Evolutionary conservation across 2,113 vertebrate species (phyloP).

Genomic region (Burhinus bistriatus): DNA sequence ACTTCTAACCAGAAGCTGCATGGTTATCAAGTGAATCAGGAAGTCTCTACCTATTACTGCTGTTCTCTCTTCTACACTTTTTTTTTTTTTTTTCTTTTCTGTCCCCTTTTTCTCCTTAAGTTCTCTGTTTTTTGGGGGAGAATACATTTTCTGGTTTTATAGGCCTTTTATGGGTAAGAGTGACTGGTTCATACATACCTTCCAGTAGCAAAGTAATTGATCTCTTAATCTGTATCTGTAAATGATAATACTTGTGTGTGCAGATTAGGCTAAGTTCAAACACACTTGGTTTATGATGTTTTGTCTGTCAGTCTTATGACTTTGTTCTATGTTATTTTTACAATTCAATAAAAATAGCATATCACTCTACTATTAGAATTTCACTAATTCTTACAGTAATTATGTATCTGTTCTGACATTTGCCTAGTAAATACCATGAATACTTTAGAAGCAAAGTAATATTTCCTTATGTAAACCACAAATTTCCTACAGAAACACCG

Average conservation of each 20-base stretch:
- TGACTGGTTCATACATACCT: background rate
- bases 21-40: background rate
- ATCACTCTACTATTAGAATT: background rate
- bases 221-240: background rate
- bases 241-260: background rate
- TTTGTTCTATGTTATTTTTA: background rate
- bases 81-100: background rate
- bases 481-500: background rate
- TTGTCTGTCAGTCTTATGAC: background rate
- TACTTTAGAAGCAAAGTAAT: background rate
- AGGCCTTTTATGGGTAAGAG: background rate
- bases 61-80: background rate
- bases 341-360: background rate
- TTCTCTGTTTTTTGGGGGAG: background rate
- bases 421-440: background rate
- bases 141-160: background rate
- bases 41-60: background rate
- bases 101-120: background rate
- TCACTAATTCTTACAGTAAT: background rate
- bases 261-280: background rate
- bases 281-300: background rate
- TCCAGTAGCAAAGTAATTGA: background rate
- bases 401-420: background rate
- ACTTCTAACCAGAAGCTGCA: background rate
- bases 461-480: background rate